A percentile compares a stretch with the other conserved stretches of the same genome.
These are phyloP conservation scores for Enteromius afrohamiltoni DNA, from an alignment of 2,797 vertebrate genomes.

Conservation along the genomic window DNA sequence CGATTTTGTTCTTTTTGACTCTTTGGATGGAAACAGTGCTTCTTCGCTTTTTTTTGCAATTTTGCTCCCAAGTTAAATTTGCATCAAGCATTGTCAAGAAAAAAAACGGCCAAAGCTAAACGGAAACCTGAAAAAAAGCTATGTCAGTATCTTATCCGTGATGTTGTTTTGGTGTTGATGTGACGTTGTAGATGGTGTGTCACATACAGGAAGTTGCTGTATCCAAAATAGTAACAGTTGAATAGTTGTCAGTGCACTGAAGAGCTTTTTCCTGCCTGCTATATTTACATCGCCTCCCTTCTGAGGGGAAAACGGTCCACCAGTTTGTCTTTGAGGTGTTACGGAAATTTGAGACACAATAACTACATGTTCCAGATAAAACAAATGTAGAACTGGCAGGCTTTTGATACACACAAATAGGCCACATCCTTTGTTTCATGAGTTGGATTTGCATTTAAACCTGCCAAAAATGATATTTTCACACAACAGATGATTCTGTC, in stretches of 20 bases:
- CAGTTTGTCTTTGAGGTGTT: slow-evolving; percentile 40
- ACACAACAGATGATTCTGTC: background rate
- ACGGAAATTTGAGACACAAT: slow-evolving; percentile 30
- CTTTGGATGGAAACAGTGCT: too few relatives aligned
- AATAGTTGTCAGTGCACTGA: slow-evolving; percentile 32
- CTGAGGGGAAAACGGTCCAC: slow-evolving; percentile 23
- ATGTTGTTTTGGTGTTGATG: slow-evolving; percentile 17
- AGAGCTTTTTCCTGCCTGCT: slow-evolving; percentile 49
- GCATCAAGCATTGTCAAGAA: background rate
- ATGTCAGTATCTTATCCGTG: background rate
- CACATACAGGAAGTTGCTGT: slow-evolving; percentile 48
- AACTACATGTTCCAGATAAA: slow-evolving; percentile 32
- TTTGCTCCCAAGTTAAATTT: too few relatives aligned
- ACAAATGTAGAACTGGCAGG: background rate
- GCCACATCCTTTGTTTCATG: slow-evolving; percentile 26
- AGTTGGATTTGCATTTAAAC: slow-evolving; percentile 13
- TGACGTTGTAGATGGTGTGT: slow-evolving; percentile 17
- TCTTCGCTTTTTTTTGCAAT: too few relatives aligned
- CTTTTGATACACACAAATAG: background rate
- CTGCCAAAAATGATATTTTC: background rate
- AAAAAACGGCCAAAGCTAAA: background rate
- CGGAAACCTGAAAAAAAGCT: background rate
- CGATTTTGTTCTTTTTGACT: too few relatives aligned
- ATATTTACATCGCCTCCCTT: slow-evolving; percentile 35
- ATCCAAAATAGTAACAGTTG: slow-evolving; percentile 46